A percentile compares a stretch with the other conserved stretches of the same genome.
Conservation (phyloP, 92 coral and sea anemone species). For the Zoanthus solanderi region DNA sequence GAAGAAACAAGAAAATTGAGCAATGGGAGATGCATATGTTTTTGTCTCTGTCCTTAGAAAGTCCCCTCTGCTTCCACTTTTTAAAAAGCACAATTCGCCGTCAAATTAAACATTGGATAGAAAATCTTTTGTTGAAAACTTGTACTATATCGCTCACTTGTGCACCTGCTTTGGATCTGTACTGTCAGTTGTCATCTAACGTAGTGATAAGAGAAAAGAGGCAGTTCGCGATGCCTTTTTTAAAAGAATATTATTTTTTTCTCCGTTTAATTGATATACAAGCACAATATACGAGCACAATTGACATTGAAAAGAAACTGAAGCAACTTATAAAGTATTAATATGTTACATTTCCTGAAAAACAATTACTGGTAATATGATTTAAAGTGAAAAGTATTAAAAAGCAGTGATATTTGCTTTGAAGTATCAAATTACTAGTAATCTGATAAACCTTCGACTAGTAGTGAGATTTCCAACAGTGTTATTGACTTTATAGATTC, state of each 20-base stretch:
- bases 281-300: background rate
- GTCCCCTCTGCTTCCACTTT: background rate
- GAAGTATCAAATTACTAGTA: background rate
- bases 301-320: background rate
- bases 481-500: background rate
- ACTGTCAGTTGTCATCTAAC: constrained; percentile 7
- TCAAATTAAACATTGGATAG: background rate
- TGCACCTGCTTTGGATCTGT: background rate
- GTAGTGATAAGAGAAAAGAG: background rate
- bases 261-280: constrained; percentile 4
- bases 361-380: background rate
- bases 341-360: background rate
- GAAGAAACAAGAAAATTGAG: background rate
- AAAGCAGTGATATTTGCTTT: background rate
- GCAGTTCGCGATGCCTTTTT: background rate
- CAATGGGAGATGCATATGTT: background rate
- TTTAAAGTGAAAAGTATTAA: background rate
- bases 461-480: background rate
- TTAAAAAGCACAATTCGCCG: background rate
- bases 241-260: background rate
- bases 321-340: background rate
- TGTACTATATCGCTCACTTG: constrained; percentile 5
- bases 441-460: background rate
- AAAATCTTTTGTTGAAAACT: background rate
- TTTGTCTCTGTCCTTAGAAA: background rate